phyloP scores from a whole-genome alignment of 2,797 vertebrate species.

The Coracias cyanogaster region DNA sequence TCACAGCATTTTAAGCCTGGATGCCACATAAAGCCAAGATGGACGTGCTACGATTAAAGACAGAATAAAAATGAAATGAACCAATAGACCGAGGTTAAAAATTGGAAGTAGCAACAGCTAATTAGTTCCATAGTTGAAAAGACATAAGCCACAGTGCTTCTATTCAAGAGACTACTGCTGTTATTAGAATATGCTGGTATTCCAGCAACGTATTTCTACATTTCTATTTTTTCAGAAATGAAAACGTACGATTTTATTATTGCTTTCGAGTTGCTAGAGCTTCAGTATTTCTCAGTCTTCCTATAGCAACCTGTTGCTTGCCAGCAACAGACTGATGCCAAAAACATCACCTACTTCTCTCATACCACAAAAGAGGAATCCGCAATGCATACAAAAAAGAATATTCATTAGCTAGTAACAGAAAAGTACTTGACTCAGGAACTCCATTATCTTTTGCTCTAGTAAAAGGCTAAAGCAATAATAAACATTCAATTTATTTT shows the following conservation, averaged over 20 bases:
- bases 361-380: background rate
- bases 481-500: background rate
- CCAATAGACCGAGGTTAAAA: conserved; percentile 61
- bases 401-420: background rate
- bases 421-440: background rate
- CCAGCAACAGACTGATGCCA: background rate
- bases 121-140: conserved; percentile 56
- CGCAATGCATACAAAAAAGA: background rate
- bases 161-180: conserved; percentile 29
- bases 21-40: conserved; percentile 54
- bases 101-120: conserved; percentile 64
- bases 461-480: background rate
- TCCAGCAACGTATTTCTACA: background rate
- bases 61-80: conserved; percentile 72
- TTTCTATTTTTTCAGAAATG: background rate
- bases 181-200: background rate
- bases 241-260: background rate
- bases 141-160: conserved; percentile 17
- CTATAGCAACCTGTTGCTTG: background rate
- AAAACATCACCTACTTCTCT: background rate
- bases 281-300: background rate
- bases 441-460: background rate
- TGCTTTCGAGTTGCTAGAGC: background rate
- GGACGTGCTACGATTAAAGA: conserved; percentile 65
- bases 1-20: conserved; percentile 57